These are phyloP conservation scores for Acanthornis magna DNA, from an alignment of 2,797 vertebrate genomes.

Conservation along the genomic window DNA sequence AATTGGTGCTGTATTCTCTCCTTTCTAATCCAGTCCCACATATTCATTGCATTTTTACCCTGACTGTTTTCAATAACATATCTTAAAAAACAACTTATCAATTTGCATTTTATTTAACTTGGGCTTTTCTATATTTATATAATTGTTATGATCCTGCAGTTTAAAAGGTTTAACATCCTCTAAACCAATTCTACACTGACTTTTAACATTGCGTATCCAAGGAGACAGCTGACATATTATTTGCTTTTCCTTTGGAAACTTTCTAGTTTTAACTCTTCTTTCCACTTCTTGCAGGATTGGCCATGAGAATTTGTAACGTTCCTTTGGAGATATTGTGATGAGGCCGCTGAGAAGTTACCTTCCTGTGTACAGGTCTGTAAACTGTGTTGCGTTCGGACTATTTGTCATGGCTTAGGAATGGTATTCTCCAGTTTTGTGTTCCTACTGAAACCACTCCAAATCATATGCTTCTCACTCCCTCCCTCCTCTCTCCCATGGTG, in stretches of 20 bases:
- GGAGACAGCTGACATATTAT: not conserved
- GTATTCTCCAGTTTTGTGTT: not conserved
- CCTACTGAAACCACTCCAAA: not conserved
- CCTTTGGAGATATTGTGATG: not conserved
- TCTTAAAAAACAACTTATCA: not conserved
- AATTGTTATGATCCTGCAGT: not conserved
- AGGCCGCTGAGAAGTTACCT: not conserved
- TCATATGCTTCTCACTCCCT: not conserved
- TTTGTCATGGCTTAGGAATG: not conserved
- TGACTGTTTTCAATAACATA: not conserved
- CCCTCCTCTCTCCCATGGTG: not conserved
- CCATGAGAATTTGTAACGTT: not conserved
- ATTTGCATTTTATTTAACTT: conserved; percentile 4
- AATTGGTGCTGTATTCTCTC: conserved; percentile 18
- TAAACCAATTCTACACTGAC: not conserved
- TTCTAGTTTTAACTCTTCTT: not conserved
- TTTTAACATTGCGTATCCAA: not conserved
- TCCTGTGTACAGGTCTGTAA: conserved; percentile 37
- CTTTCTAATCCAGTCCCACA: not conserved
- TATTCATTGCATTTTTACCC: not conserved
- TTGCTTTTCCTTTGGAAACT: not conserved
- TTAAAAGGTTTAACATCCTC: conserved; percentile 10
- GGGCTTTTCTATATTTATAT: not conserved
- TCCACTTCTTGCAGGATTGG: conserved; percentile 3
- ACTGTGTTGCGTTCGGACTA: not conserved